phyloP scores from a whole-genome alignment of 2,888 invertebrate species.

The Cataglyphis altisquamis region DNA sequence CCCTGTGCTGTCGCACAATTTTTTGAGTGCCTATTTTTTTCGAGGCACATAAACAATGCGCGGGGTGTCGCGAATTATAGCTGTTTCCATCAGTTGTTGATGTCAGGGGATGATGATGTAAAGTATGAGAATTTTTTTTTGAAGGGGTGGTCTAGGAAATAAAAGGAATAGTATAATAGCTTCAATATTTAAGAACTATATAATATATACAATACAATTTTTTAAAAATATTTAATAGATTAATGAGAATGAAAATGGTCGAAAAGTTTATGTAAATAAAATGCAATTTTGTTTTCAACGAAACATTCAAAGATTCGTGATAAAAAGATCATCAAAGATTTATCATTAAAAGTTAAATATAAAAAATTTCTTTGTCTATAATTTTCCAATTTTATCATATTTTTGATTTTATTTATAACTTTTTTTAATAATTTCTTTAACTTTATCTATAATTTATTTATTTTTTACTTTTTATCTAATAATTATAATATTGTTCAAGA shows the following conservation, averaged over 20 bases:
- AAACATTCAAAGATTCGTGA: background rate
- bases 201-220: background rate
- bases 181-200: background rate
- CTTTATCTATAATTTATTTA: background rate
- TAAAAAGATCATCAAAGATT: background rate
- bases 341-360: background rate
- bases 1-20: constrained; percentile 4
- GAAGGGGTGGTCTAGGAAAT: constrained; percentile 8
- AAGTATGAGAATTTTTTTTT: background rate
- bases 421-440: background rate
- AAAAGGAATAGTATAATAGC: constrained; percentile 3
- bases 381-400: background rate
- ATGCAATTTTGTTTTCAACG: background rate
- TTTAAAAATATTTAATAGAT: constrained; percentile 4
- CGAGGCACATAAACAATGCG: constrained; percentile 10
- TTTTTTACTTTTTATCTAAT: background rate
- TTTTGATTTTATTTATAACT: background rate
- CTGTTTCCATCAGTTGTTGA: constrained; percentile 9
- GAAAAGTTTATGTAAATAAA: background rate
- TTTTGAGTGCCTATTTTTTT: constrained; percentile 13
- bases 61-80: constrained; percentile 1
- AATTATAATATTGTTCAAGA: background rate
- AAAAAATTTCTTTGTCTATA: background rate
- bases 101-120: background rate
- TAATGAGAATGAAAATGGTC: background rate